Percentiles rank a stretch among this genome's conserved stretches.
Conservation (phyloP, 2,797 vertebrate genomes). For the Lepilemur ruficaudatus region DNA sequence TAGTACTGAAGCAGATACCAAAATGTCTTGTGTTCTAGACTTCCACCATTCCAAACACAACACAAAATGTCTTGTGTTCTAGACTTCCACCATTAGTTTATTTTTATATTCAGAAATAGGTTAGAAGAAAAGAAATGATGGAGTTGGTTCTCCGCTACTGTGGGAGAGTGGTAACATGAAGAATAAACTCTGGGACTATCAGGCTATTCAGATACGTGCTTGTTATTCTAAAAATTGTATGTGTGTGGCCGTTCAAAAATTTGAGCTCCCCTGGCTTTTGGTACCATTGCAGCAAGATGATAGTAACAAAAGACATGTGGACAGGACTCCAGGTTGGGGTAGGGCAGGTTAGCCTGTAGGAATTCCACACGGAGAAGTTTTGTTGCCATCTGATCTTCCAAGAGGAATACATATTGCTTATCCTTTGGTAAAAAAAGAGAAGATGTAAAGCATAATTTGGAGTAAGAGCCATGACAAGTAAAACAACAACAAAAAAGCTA, state of each 20-base stretch:
- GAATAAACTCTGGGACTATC: background rate
- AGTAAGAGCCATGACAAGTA: background rate
- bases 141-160: background rate
- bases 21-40: background rate
- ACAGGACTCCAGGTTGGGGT: fast-evolving
- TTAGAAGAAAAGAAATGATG: background rate
- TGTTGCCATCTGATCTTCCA: background rate
- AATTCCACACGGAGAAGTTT: background rate
- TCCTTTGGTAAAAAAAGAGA: background rate
- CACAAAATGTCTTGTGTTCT: too few species aligned
- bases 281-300: background rate
- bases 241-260: background rate
- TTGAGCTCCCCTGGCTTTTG: background rate
- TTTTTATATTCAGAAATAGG: background rate
- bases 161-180: background rate
- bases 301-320: background rate
- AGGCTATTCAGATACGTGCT: background rate
- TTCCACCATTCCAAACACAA: background rate
- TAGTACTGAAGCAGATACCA: background rate
- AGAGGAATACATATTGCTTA: background rate
- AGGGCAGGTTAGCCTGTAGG: background rate
- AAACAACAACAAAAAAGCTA: background rate
- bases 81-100: background rate
- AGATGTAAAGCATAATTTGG: background rate
- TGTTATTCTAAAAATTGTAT: background rate